These are phyloP conservation scores for Melieria crassipennis DNA, from an alignment of 2,888 invertebrate genomes.

Conservation along the genomic window DNA sequence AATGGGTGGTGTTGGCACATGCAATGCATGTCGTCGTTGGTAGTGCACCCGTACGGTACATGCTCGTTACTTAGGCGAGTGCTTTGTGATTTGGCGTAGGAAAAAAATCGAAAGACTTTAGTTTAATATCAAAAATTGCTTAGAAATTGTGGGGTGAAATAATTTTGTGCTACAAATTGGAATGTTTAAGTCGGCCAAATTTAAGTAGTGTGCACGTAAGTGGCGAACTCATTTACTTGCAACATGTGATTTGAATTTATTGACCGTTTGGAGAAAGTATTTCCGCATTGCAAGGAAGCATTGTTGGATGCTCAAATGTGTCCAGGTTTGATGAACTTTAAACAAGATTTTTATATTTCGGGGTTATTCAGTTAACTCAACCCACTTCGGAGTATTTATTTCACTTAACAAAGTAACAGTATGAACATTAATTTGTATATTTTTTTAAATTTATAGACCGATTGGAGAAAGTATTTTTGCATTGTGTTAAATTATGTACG, in stretches of 20 bases:
- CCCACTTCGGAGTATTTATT: no score
- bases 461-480: no score
- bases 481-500: no score
- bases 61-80: constrained; percentile 11
- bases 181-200: background rate
- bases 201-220: background rate
- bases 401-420: no score
- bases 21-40: background rate
- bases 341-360: no score
- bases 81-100: background rate
- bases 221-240: background rate
- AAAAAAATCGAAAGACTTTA: background rate
- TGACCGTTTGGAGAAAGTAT: no score
- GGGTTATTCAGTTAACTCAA: no score
- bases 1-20: background rate
- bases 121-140: background rate
- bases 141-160: background rate
- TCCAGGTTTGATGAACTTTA: no score
- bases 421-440: no score
- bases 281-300: no score
- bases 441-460: no score
- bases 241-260: background rate
- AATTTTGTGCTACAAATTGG: constrained; percentile 11
- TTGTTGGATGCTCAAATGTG: no score
- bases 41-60: background rate